Percentiles rank a stretch among this genome's conserved stretches.
Evolutionary conservation across 2,797 vertebrate genomes (phyloP).

Genomic region (Acipenser transmontanus): DNA sequence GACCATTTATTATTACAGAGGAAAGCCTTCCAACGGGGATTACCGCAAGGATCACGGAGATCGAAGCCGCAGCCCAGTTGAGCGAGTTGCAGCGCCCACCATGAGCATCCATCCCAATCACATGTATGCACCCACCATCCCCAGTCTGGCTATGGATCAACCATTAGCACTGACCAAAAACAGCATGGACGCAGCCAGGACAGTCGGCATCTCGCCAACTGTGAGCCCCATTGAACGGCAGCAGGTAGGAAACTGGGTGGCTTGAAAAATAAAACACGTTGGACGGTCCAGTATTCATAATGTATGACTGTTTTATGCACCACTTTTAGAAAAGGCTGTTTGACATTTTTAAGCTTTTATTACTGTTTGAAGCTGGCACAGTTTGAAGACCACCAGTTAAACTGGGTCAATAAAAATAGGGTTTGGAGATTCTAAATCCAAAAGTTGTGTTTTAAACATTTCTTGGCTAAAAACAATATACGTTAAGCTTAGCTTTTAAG

Average conservation of each 20-base stretch:
- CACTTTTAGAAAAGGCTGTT: too few relatives aligned
- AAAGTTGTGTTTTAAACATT: too few relatives aligned
- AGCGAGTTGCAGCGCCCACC: conserved; percentile 71
- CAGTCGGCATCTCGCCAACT: conserved; percentile 53
- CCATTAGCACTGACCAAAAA: conserved; percentile 95
- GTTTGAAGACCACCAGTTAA: too few relatives aligned
- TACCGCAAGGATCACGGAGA: conserved; percentile 87
- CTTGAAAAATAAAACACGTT: too few relatives aligned
- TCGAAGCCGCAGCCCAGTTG: conserved; percentile 84
- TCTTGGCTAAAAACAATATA: too few relatives aligned
- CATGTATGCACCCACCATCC: conserved; percentile 72
- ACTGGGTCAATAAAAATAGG: too few relatives aligned
- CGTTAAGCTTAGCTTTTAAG: too few relatives aligned
- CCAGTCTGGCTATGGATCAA: conserved; percentile 86
- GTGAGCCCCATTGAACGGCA: conserved; percentile 80
- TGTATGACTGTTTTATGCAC: too few relatives aligned
- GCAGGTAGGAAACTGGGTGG: conserved; percentile 64
- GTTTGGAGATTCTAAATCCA: too few relatives aligned
- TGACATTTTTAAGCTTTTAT: too few relatives aligned
- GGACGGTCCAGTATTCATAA: too few relatives aligned
- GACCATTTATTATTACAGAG: conserved; percentile 35
- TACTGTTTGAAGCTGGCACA: too few relatives aligned
- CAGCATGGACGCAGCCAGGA: conserved; percentile 69
- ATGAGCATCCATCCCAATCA: conserved; percentile 75
- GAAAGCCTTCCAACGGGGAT: conserved; percentile 84